phyloP scores from a whole-genome alignment of 2,888 invertebrate species.

The Mantis religiosa region DNA sequence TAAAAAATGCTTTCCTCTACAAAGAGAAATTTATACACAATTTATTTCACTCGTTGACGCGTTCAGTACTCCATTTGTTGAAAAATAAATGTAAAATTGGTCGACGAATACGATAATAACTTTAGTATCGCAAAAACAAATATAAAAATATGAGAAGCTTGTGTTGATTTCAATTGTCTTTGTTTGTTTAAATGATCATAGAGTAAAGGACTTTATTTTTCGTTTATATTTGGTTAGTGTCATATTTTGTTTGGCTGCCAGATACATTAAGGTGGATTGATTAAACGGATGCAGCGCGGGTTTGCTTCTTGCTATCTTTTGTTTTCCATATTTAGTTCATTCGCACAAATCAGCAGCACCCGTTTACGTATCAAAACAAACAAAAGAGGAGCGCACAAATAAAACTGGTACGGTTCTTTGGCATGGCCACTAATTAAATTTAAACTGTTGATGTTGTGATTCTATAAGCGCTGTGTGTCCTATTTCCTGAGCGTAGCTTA shows the following conservation, averaged over 20 bases:
- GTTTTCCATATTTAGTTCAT: background rate
- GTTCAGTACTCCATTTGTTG: background rate
- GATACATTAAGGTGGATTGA: background rate
- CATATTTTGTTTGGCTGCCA: background rate
- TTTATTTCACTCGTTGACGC: background rate
- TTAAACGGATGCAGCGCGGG: too few species aligned
- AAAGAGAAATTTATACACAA: too few species aligned
- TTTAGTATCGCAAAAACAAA: background rate
- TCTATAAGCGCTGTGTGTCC: background rate
- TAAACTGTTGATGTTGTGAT: background rate
- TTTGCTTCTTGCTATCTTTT: background rate
- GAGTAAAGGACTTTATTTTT: background rate
- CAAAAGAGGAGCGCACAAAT: background rate
- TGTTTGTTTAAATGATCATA: background rate
- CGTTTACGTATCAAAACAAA: background rate
- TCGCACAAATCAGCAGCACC: background rate
- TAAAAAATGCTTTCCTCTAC: too few species aligned
- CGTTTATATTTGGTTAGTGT: background rate
- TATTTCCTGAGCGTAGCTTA: background rate
- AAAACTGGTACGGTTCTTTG: background rate
- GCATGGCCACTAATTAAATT: background rate
- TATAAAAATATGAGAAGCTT: background rate
- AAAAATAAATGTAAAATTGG: background rate
- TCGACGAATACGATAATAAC: background rate
- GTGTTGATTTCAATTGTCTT: background rate